phyloP scores from a whole-genome alignment of 2,113 vertebrate genomes.

The Cochlearius cochlearius region DNA sequence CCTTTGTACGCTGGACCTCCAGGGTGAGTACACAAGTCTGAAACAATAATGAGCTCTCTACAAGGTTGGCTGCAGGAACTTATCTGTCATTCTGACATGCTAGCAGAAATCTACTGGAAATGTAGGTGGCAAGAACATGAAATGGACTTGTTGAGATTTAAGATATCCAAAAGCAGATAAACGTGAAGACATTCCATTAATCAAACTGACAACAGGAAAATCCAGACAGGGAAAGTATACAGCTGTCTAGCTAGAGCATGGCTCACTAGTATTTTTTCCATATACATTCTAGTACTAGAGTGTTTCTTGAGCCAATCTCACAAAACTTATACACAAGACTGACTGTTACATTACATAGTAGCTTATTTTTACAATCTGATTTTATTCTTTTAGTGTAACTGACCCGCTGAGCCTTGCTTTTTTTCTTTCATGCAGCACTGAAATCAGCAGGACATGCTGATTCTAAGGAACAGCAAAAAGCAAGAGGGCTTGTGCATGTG shows the following conservation, averaged over 20 bases:
- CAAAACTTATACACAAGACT: background rate
- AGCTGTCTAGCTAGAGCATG: constrained; percentile 9
- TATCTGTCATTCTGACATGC: constrained; percentile 75
- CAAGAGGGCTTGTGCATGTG: background rate
- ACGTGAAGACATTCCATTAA: constrained; percentile 66
- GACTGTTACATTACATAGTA: background rate
- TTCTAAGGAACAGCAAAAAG: background rate
- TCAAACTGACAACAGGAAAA: constrained; percentile 66
- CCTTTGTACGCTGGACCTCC: constrained; percentile 16
- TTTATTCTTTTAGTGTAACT: background rate
- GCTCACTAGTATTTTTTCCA: constrained; percentile 4
- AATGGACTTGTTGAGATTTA: constrained; percentile 72
- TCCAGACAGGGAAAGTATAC: background rate
- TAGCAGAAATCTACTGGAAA: constrained; percentile 72
- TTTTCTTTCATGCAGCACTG: background rate
- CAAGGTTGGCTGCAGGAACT: constrained; percentile 39
- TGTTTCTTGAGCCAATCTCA: background rate
- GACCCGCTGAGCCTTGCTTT: background rate
- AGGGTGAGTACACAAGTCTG: constrained; percentile 17
- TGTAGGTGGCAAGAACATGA: constrained; percentile 73
- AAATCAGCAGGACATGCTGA: background rate
- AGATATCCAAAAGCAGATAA: constrained; percentile 72
- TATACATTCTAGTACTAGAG: background rate
- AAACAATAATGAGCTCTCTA: constrained; percentile 66
- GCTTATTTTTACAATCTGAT: background rate